A percentile compares a stretch with the other conserved stretches of the same genome.
phyloP scores from a whole-genome alignment of 2,888 invertebrate species.

The Tuta absoluta region DNA sequence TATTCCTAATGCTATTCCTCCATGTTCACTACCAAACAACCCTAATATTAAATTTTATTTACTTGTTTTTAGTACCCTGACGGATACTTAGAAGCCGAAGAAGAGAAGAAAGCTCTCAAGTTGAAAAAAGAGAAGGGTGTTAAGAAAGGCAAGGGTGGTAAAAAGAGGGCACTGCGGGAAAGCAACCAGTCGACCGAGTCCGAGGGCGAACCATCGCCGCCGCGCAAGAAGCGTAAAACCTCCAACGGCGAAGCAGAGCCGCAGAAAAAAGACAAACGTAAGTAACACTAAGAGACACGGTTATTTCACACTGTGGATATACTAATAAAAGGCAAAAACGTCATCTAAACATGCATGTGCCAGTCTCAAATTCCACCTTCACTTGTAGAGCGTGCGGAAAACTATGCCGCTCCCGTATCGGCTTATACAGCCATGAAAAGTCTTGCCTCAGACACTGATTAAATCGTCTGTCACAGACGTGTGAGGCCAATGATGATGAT shows the following conservation, averaged over 20 bases:
- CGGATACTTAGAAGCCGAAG: constrained; percentile 85
- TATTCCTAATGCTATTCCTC: too few species aligned
- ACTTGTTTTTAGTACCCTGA: constrained; percentile 83
- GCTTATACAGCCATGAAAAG: too few species aligned
- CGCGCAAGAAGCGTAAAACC: constrained; percentile 49
- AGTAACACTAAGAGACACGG: constrained; percentile 25
- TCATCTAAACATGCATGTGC: too few species aligned
- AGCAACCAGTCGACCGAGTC: constrained; percentile 53
- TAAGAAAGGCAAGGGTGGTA: constrained; percentile 37
- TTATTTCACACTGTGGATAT: not conserved
- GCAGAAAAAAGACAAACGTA: constrained; percentile 37
- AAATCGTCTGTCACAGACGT: too few species aligned
- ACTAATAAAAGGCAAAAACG: too few species aligned
- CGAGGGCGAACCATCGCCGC: constrained; percentile 47
- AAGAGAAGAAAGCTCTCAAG: constrained; percentile 72
- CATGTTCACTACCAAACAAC: too few species aligned
- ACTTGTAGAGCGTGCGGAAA: too few species aligned
- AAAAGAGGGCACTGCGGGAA: constrained; percentile 53
- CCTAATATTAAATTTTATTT: not conserved
- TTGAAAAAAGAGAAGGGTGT: constrained; percentile 45
- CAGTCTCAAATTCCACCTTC: too few species aligned
- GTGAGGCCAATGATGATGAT: too few species aligned
- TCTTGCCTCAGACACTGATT: too few species aligned
- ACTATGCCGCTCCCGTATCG: too few species aligned
- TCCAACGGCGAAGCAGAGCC: constrained; percentile 19